Evolutionary conservation across 2,113 vertebrate genomes (phyloP).

Genomic region (Corythoichthys haematopterus): DNA sequence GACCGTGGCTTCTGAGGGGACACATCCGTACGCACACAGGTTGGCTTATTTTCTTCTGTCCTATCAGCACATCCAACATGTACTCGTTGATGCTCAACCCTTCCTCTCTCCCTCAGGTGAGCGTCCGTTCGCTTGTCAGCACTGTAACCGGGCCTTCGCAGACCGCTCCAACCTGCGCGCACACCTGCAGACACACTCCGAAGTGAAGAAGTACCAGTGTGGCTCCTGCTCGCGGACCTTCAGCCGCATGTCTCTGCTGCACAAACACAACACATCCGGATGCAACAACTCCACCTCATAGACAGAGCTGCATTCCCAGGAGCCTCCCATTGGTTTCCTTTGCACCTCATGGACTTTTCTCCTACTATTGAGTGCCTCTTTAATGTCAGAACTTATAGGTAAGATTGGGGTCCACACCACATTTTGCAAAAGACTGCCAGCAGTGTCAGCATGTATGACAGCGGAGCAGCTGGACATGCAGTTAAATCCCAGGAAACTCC

Average conservation of each 20-base stretch:
- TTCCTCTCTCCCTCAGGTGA: conserved; percentile 74
- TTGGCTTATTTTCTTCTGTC: conserved; percentile 41
- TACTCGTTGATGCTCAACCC: conserved; percentile 9
- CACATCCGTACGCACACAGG: conserved; percentile 97
- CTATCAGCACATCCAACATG: background rate
- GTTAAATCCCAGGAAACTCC: conserved; percentile 69
- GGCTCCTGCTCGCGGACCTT: conserved; percentile 89
- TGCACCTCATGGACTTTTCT: background rate
- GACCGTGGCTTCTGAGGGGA: conserved; percentile 94
- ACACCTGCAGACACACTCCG: conserved; percentile 95
- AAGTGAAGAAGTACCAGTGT: conserved; percentile 98
- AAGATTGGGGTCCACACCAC: background rate
- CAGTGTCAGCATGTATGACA: conserved; percentile 27
- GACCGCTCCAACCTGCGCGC: conserved; percentile 96
- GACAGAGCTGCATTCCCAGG: conserved; percentile 56
- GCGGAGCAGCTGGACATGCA: conserved; percentile 59
- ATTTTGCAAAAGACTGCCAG: conserved; percentile 9
- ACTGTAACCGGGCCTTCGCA: conserved; percentile 92
- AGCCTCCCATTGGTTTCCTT: conserved; percentile 7
- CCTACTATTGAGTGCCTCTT: conserved; percentile 40
- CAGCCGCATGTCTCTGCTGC: conserved; percentile 96
- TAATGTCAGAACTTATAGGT: conserved; percentile 7
- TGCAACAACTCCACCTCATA: conserved; percentile 78
- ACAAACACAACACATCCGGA: conserved; percentile 87
- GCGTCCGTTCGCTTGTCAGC: conserved; percentile 92